Evolutionary conservation across 2,888 invertebrate species (phyloP).

Genomic region (Kuschelorhynchus macadamiae): DNA sequence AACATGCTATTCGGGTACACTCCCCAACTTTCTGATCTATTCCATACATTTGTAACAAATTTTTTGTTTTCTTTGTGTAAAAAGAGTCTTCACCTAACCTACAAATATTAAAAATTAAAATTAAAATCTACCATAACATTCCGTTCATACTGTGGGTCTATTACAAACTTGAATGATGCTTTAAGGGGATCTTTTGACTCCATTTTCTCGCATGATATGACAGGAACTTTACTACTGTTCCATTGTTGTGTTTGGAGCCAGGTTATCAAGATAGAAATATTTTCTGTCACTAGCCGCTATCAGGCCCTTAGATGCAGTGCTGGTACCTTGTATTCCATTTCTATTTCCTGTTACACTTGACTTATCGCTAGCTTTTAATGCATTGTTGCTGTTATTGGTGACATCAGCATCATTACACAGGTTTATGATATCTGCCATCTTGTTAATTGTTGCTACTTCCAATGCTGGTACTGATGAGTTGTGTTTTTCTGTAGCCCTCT

Average conservation of each 20-base stretch:
- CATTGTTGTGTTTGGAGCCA: neutral
- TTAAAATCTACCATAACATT: neutral
- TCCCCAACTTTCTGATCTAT: too few relatives aligned
- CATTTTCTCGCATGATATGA: neutral
- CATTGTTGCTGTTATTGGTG: neutral
- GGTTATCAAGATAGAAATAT: neutral
- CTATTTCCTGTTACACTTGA: neutral
- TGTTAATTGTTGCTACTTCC: neutral
- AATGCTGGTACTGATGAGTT: neutral
- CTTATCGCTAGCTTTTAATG: neutral
- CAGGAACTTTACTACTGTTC: neutral
- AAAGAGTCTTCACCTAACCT: too few relatives aligned
- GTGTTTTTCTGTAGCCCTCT: neutral
- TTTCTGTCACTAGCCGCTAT: neutral
- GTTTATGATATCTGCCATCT: neutral
- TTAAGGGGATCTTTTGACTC: neutral
- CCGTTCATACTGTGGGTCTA: neutral
- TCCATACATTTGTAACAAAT: too few relatives aligned
- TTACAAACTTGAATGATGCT: neutral
- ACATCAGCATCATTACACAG: neutral
- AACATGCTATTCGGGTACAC: too few relatives aligned
- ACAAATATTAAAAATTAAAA: too few relatives aligned
- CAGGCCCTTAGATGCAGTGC: neutral
- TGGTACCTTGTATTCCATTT: neutral
- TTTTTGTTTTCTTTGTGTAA: too few relatives aligned